Conservation (phyloP, 2,113 vertebrate genomes). For the Labeo rohita region DNA sequence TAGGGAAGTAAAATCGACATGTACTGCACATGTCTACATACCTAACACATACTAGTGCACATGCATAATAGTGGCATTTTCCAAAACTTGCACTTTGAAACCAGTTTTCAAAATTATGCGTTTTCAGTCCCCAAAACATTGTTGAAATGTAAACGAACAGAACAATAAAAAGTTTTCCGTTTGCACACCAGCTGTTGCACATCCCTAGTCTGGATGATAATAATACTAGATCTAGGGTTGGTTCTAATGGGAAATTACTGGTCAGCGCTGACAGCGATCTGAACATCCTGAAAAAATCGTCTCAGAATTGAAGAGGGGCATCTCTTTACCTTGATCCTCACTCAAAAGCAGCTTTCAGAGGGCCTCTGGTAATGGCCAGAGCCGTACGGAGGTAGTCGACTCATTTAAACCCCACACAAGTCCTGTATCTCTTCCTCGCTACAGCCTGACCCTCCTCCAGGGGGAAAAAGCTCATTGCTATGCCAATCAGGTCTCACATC, state of each 20-base stretch:
- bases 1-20: too few relatives aligned
- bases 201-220: too few relatives aligned
- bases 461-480: slow-evolving; percentile 47
- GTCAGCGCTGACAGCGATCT: not conserved
- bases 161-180: too few relatives aligned
- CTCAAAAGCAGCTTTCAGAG: slow-evolving; percentile 17
- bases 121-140: too few relatives aligned
- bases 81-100: too few relatives aligned
- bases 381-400: not conserved
- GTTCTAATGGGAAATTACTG: not conserved
- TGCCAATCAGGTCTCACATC: slow-evolving; percentile 51
- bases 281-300: not conserved
- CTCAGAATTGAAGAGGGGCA: not conserved
- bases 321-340: slow-evolving; percentile 5
- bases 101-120: too few relatives aligned
- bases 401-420: slow-evolving; percentile 40
- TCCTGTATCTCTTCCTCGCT: slow-evolving; percentile 17
- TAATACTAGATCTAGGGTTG: too few relatives aligned
- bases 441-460: slow-evolving; percentile 27
- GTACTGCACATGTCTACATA: too few relatives aligned
- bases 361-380: not conserved
- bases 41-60: too few relatives aligned
- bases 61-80: too few relatives aligned
- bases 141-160: too few relatives aligned
- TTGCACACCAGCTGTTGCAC: too few relatives aligned